phyloP scores from a whole-genome alignment of 2,888 invertebrate genomes.

The Cotesia congregata region DNA sequence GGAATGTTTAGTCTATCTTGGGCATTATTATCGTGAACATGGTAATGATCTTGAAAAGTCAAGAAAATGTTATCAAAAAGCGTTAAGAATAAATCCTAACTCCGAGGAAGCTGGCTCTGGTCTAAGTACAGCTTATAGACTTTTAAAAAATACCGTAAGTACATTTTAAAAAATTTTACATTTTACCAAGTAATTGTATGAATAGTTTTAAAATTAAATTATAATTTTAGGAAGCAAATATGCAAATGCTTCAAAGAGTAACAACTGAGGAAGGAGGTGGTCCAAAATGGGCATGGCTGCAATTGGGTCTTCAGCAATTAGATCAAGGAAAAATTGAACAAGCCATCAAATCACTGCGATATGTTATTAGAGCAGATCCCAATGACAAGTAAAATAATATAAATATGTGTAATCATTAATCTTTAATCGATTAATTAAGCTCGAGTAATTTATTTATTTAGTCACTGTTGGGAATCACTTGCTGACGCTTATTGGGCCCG shows the following conservation, averaged over 20 bases:
- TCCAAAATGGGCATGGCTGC: constrained; percentile 85
- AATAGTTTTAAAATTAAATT: constrained; percentile 26
- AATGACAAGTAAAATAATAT: constrained; percentile 74
- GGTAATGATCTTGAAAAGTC: constrained; percentile 80
- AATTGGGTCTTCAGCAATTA: constrained; percentile 86
- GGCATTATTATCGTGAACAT: constrained; percentile 78
- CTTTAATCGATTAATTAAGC: neutral
- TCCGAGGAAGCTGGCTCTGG: constrained; percentile 79
- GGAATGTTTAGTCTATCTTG: constrained; percentile 82
- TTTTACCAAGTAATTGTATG: constrained; percentile 2
- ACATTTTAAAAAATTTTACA: neutral
- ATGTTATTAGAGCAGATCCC: constrained; percentile 78
- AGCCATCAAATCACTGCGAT: constrained; percentile 83
- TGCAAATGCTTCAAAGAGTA: constrained; percentile 74
- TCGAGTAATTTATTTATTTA: constrained; percentile 53
- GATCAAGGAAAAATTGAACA: constrained; percentile 80
- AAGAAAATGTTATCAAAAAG: constrained; percentile 87
- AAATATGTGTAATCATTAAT: constrained; percentile 1
- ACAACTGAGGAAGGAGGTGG: constrained; percentile 70
- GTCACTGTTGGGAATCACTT: constrained; percentile 86
- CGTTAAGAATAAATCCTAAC: constrained; percentile 80
- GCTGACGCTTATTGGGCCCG: constrained; percentile 91
- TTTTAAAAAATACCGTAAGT: constrained; percentile 76
- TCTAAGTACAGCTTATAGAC: constrained; percentile 82
- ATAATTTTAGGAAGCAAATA: constrained; percentile 73